Conservation (phyloP, 2,888 invertebrate genomes). For the Monoplex corrugatus region DNA sequence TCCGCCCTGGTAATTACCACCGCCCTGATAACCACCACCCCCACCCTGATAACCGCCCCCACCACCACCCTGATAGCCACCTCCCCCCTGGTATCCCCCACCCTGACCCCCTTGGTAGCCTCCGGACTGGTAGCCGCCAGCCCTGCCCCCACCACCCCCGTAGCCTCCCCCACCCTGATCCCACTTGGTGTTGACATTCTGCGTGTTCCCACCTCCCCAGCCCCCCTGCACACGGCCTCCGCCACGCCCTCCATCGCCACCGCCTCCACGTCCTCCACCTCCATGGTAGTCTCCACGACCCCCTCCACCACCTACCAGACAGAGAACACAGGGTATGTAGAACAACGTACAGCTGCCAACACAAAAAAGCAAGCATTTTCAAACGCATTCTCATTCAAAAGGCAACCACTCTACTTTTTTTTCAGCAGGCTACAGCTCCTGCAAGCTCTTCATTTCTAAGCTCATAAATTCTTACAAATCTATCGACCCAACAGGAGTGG, state of each 20-base stretch:
- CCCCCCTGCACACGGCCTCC: conserved; percentile 74
- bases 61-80: conserved; percentile 74
- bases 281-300: conserved; percentile 63
- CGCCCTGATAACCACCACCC: conserved; percentile 62
- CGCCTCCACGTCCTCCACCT: conserved; percentile 60
- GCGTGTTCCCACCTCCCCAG: conserved; percentile 66
- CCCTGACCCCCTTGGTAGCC: conserved; percentile 75
- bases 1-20: conserved; percentile 62
- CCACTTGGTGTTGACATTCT: conserved; percentile 73
- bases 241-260: conserved; percentile 62
- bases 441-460: too few species aligned
- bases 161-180: conserved; percentile 72
- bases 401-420: too few species aligned
- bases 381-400: too few species aligned
- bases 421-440: too few species aligned
- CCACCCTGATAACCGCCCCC: conserved; percentile 81
- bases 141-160: conserved; percentile 69
- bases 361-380: too few species aligned
- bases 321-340: too few species aligned
- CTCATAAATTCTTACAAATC: too few species aligned
- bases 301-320: conserved; percentile 44
- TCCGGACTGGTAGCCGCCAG: conserved; percentile 57
- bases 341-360: too few species aligned
- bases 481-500: too few species aligned
- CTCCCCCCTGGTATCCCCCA: conserved; percentile 69